phyloP scores from a whole-genome alignment of 2,113 vertebrate genomes.

The Notarius lentiginosus region DNA sequence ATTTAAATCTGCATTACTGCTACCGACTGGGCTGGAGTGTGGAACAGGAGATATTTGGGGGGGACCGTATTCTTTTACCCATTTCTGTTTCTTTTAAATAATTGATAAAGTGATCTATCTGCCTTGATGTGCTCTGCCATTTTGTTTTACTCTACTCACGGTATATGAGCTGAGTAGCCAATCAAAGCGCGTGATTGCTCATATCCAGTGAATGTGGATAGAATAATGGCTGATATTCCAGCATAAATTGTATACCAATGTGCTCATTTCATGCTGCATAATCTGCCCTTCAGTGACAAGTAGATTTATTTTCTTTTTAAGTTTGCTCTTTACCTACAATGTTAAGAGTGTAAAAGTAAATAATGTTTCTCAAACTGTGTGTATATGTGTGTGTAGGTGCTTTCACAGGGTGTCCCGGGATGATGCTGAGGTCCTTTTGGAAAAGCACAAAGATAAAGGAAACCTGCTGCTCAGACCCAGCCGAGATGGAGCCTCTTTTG shows the following conservation, averaged over 20 bases:
- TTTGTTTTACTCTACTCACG: no score
- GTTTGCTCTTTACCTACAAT: background rate
- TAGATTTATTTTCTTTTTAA: no score
- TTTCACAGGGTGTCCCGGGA: slow-evolving; percentile 69
- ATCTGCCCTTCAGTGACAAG: background rate
- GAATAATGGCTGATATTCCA: background rate
- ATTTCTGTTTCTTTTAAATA: no score
- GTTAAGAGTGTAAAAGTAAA: background rate
- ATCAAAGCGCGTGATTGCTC: no score
- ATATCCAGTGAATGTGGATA: no score
- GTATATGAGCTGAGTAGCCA: no score
- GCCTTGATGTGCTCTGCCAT: no score
- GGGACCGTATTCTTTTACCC: no score
- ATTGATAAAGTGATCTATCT: no score
- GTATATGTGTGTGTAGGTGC: slow-evolving; percentile 64
- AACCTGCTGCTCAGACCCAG: slow-evolving; percentile 79
- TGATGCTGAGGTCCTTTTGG: slow-evolving; percentile 77
- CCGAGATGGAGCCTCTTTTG: slow-evolving; percentile 57
- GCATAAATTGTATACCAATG: background rate
- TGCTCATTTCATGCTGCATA: background rate
- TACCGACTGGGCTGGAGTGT: no score
- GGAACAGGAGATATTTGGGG: no score
- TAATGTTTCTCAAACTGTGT: background rate
- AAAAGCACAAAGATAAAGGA: slow-evolving; percentile 68
- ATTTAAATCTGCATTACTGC: no score